Conservation (phyloP, 2,797 vertebrate species). For the Siniperca undulata region DNA sequence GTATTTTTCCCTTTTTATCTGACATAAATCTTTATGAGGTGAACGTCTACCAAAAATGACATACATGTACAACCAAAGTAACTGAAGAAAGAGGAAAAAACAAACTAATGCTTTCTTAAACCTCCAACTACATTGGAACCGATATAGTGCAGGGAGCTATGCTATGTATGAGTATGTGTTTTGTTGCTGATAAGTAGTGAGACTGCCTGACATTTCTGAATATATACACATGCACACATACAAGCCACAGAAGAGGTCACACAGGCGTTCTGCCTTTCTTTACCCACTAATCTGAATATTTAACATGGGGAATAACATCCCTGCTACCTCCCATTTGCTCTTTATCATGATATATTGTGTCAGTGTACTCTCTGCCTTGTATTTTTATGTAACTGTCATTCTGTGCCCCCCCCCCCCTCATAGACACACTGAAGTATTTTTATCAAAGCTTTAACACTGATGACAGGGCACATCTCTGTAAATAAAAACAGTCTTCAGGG, state of each 20-base stretch:
- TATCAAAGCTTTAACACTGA: slow-evolving; percentile 3
- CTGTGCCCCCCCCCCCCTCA: not conserved
- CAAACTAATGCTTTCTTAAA: not conserved
- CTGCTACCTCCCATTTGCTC: slow-evolving; percentile 52
- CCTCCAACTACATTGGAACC: not conserved
- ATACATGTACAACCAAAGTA: not conserved
- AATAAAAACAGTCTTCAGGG: slow-evolving; percentile 1
- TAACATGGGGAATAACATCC: slow-evolving; percentile 45
- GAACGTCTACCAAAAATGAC: not conserved
- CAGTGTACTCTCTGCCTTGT: slow-evolving; percentile 39
- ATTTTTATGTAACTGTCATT: slow-evolving; percentile 42
- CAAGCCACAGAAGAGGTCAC: slow-evolving; percentile 42
- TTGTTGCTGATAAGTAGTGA: not conserved
- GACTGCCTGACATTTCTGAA: slow-evolving; percentile 17
- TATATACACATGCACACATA: slow-evolving; percentile 1
- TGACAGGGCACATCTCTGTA: not conserved
- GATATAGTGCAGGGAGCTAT: not conserved
- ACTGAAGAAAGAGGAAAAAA: not conserved
- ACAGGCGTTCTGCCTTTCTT: slow-evolving; percentile 13
- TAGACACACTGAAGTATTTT: not conserved
- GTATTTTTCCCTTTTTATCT: not conserved
- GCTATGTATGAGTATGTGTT: not conserved
- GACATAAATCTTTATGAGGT: not conserved
- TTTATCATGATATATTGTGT: slow-evolving; percentile 60
- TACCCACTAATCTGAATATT: slow-evolving; percentile 50